Percentiles rank a stretch among this genome's conserved stretches.
Evolutionary conservation across 2,797 vertebrate species (phyloP).

Genomic region (Scolopax bukidnonensis): DNA sequence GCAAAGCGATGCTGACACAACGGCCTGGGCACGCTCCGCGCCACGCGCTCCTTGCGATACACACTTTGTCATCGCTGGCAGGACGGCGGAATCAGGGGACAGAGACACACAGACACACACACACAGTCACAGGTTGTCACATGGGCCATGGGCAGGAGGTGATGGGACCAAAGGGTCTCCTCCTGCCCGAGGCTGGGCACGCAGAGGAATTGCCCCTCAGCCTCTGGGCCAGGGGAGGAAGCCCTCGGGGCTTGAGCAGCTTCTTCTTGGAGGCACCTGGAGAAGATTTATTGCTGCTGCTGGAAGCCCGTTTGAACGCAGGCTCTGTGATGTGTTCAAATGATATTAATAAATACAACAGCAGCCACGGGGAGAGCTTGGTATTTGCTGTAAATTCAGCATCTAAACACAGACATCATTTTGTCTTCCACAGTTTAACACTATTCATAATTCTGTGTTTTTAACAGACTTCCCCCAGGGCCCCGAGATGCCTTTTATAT

Average conservation of each 20-base stretch:
- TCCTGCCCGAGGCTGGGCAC: neutral
- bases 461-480: neutral
- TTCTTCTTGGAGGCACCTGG: neutral
- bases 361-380: conserved; percentile 5
- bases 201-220: neutral
- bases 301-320: neutral
- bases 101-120: too few relatives aligned
- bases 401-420: neutral
- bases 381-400: conserved; percentile 33
- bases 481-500: neutral
- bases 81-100: neutral
- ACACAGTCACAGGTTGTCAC: neutral
- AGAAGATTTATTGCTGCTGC: fast-evolving
- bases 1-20: conserved; percentile 47
- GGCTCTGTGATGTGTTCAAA: neutral
- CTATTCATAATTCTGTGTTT: neutral
- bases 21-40: conserved; percentile 1
- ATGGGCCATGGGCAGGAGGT: neutral
- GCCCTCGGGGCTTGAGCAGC: neutral
- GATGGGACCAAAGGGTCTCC: neutral
- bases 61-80: conserved; percentile 5
- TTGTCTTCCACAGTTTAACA: conserved; percentile 8
- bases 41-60: neutral
- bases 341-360: neutral
- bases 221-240: fast-evolving